Evolutionary conservation across 2,888 invertebrate genomes (phyloP).

Genomic region (Gisinianus flammeolus): DNA sequence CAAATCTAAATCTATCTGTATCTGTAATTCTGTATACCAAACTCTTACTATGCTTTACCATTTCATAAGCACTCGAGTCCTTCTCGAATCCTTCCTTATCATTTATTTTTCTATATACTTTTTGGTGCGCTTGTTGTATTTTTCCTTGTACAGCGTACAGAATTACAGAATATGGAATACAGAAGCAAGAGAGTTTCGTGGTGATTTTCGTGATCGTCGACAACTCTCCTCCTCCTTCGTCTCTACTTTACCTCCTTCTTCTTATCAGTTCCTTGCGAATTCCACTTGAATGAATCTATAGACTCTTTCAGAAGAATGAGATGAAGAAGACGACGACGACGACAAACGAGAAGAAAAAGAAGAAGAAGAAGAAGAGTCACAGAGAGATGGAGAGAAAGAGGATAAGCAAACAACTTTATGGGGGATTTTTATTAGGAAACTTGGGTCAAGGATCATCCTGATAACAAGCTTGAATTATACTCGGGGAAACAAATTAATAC

Average conservation of each 20-base stretch:
- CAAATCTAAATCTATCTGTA: neutral
- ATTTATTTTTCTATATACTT: neutral
- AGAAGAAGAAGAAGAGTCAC: neutral
- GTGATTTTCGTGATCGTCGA: too few species aligned
- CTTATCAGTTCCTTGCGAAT: conserved; percentile 13
- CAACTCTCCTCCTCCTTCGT: too few species aligned
- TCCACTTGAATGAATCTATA: conserved; percentile 21
- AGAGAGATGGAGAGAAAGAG: neutral
- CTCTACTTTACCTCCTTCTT: neutral
- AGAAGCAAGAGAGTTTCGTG: too few species aligned
- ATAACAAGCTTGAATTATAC: conserved; percentile 22
- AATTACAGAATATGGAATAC: too few species aligned
- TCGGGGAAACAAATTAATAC: conserved; percentile 26
- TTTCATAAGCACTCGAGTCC: too few species aligned
- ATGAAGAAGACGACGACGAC: neutral
- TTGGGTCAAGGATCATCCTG: conserved; percentile 38
- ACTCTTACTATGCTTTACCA: too few species aligned
- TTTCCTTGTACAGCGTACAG: too few species aligned
- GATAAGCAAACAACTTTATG: neutral
- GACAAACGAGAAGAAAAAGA: neutral
- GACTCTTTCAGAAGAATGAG: conserved; percentile 9
- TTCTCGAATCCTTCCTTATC: too few species aligned
- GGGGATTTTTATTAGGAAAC: conserved; percentile 34
- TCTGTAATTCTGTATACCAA: too few species aligned
- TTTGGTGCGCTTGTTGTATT: neutral